These are phyloP conservation scores for Stomatorhinus walkeri DNA, from an alignment of 2,797 vertebrate genomes.

Conservation along the genomic window DNA sequence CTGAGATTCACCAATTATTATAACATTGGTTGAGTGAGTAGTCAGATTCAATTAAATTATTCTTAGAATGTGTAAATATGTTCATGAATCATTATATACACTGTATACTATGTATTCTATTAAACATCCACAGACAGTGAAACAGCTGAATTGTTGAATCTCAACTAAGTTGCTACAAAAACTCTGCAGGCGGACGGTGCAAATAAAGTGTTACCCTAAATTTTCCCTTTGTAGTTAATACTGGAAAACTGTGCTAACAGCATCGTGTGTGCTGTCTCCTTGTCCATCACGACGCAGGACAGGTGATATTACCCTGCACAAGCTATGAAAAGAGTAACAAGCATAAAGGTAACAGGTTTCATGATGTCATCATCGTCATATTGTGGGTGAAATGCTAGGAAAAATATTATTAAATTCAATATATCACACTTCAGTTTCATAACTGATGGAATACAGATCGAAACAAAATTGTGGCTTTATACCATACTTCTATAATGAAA, in stretches of 20 bases:
- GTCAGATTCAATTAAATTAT: background rate
- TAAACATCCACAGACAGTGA: background rate
- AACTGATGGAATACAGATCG: background rate
- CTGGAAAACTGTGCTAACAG: background rate
- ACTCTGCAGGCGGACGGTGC: background rate
- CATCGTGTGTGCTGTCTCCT: background rate
- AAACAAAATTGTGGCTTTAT: background rate
- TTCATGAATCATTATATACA: background rate
- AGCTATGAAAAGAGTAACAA: background rate
- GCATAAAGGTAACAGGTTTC: background rate
- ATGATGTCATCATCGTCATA: background rate
- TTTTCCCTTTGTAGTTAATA: background rate
- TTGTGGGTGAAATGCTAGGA: background rate
- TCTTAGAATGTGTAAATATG: background rate
- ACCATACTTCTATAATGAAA: background rate
- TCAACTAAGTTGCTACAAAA: background rate
- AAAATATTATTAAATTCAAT: background rate
- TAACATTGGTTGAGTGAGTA: background rate
- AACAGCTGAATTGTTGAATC: background rate
- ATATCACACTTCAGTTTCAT: background rate
- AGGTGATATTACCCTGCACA: background rate
- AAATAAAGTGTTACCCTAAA: background rate
- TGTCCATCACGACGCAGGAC: background rate
- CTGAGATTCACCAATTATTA: background rate
- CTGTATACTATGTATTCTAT: background rate